Conservation (phyloP, 2,113 vertebrate genomes). For the Hypomesus transpacificus region DNA sequence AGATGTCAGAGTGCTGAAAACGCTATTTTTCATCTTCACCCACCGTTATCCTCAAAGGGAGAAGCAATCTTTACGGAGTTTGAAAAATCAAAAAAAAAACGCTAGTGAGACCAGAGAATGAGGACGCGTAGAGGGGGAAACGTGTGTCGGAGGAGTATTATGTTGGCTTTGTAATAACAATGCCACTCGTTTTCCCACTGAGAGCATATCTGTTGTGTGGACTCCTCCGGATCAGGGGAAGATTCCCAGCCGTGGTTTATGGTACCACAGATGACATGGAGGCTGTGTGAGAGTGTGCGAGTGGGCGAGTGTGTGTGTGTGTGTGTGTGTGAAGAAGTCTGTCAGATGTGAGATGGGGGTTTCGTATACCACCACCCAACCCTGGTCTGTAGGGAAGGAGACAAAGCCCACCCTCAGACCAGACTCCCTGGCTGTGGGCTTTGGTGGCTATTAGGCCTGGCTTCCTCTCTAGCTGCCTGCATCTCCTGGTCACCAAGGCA, state of each 20-base stretch:
- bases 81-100: constrained; percentile 13
- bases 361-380: constrained; percentile 49
- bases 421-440: constrained; percentile 59
- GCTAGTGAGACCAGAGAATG: constrained; percentile 7
- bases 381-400: constrained; percentile 53
- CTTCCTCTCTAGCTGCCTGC: constrained; percentile 28
- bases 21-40: constrained; percentile 74
- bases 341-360: constrained; percentile 37
- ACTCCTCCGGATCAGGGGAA: not conserved
- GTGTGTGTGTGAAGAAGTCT: constrained; percentile 43
- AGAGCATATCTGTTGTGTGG: constrained; percentile 41
- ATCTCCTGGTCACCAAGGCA: constrained; percentile 35
- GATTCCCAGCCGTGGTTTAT: constrained; percentile 20
- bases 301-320: constrained; percentile 2
- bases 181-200: constrained; percentile 35
- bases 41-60: constrained; percentile 64
- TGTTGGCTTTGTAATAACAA: constrained; percentile 44
- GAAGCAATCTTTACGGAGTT: constrained; percentile 47
- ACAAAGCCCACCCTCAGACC: constrained; percentile 50
- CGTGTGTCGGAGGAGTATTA: constrained; percentile 35
- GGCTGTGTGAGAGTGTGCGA: constrained; percentile 22
- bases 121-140: constrained; percentile 30
- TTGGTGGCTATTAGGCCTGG: constrained; percentile 53
- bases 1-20: constrained; percentile 72
- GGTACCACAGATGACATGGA: constrained; percentile 48